Evolutionary conservation across 2,888 invertebrate genomes (phyloP).

Genomic region (Eupeodes luniger): DNA sequence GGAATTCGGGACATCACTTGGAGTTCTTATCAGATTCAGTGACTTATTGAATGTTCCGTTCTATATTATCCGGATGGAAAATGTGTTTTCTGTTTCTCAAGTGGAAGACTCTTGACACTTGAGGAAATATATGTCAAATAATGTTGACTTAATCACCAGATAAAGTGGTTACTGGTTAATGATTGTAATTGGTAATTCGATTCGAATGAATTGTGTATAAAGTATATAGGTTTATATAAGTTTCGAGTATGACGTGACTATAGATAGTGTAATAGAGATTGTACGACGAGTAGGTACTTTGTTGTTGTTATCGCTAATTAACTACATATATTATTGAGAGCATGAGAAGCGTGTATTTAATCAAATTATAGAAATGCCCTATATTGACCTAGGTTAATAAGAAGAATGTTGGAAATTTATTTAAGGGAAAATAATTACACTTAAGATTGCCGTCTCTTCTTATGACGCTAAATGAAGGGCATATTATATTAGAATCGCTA

Average conservation of each 20-base stretch:
- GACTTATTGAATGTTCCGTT: constrained; percentile 67
- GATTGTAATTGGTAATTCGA: constrained; percentile 52
- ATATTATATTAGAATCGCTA: no score
- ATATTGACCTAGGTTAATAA: constrained; percentile 25
- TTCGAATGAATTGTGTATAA: constrained; percentile 44
- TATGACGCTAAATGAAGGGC: background rate
- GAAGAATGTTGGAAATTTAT: background rate
- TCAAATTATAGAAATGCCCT: constrained; percentile 6
- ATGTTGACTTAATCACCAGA: constrained; percentile 54
- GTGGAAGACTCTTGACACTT: constrained; percentile 42
- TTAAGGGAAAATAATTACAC: background rate
- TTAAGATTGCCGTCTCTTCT: background rate
- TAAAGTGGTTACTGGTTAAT: constrained; percentile 43
- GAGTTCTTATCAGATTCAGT: constrained; percentile 55
- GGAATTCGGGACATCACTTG: background rate
- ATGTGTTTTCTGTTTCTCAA: constrained; percentile 17
- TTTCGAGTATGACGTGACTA: constrained; percentile 37
- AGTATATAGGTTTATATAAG: background rate
- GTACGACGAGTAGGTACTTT: background rate
- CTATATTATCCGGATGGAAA: constrained; percentile 38
- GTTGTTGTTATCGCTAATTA: constrained; percentile 3
- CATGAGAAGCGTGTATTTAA: constrained; percentile 5
- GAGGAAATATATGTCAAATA: constrained; percentile 53
- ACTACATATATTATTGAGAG: background rate
- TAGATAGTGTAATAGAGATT: constrained; percentile 16